Evolutionary conservation across 2,113 vertebrate genomes (phyloP), one percentile per base, ranked within the genome.

Genomic region (Ictidomys tridecemlineatus): DNA sequence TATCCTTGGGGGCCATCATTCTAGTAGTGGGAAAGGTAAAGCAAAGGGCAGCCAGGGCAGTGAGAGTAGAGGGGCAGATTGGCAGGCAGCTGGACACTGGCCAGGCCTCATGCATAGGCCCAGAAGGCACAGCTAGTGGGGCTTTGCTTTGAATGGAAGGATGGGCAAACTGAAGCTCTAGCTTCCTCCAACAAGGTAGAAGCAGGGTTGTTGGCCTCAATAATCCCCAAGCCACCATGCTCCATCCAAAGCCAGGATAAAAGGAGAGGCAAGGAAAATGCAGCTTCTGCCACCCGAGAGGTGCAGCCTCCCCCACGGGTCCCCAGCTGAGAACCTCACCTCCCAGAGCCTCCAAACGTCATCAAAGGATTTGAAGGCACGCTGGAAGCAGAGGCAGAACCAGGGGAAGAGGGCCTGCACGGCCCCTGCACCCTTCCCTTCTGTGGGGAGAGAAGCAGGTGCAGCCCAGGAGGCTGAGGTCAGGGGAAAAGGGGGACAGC

Each of bases 381-480:
- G 4, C 20, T 98, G 97, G 95, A 98, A 98, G 93, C 90, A 98
- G 86, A 98, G 95, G 67, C 96, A 98, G 97, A 98, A 97, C 97
- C 97, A 97, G 48, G 90, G 96, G 85, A 98, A 97, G 42, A 97
- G 93, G 0, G 84, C 96, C 63, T 95, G 96, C 45, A 97, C 95
- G 0, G 97, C 77, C 26, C 96, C 93, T 0, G 42, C 84, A 5
- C 91, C 97, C 90, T 98, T 98, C n/a, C 82, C 92, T 91, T 94
- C 98, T 98, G 89, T 70, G 63, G 85, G 90, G 45, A 72, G 89
- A 98, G 45, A 95, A 93, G 58, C 12, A 1, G n/a, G 67, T 14
- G 0, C 51, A 26, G 37, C 13, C 28, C 0, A 8, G 1, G 30
- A 77, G 73, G 58, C 70, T 7, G 0, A 0, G 6, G 79, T 90